phyloP scores from a whole-genome alignment of 2,797 vertebrate species.

The Naso thynnoides region DNA sequence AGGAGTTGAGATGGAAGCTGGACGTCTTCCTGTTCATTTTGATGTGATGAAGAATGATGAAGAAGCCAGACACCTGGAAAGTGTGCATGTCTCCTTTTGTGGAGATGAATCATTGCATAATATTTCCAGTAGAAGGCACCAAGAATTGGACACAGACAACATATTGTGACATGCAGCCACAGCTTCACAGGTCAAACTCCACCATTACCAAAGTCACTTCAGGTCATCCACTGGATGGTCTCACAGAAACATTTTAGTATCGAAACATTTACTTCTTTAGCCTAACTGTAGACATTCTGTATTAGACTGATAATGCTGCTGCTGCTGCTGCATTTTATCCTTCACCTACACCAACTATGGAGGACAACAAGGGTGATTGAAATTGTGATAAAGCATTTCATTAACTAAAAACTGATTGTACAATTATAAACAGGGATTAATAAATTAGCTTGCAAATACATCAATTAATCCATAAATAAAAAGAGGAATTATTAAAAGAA shows the following conservation, averaged over 20 bases:
- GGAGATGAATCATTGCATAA: neutral
- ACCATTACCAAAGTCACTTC: neutral
- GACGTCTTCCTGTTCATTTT: neutral
- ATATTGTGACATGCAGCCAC: neutral
- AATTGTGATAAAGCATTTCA: too few species aligned
- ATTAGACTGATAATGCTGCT: too few species aligned
- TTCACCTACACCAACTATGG: neutral
- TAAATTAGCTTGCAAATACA: too few species aligned
- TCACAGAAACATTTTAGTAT: neutral
- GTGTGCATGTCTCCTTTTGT: neutral
- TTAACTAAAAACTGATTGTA: too few species aligned
- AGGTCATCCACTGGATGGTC: neutral
- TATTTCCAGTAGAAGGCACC: neutral
- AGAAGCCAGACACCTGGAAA: neutral
- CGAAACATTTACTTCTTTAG: neutral
- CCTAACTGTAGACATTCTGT: neutral
- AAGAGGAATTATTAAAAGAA: too few species aligned
- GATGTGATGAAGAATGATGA: too few species aligned
- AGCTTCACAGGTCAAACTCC: neutral
- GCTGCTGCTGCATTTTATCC: neutral
- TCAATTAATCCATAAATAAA: too few species aligned
- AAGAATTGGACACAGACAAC: neutral
- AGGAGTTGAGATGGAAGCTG: neutral
- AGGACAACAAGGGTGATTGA: too few species aligned
- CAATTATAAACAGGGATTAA: too few species aligned